Evolutionary conservation across 2,888 invertebrate species (phyloP).

Genomic region (Melieria crassipennis): DNA sequence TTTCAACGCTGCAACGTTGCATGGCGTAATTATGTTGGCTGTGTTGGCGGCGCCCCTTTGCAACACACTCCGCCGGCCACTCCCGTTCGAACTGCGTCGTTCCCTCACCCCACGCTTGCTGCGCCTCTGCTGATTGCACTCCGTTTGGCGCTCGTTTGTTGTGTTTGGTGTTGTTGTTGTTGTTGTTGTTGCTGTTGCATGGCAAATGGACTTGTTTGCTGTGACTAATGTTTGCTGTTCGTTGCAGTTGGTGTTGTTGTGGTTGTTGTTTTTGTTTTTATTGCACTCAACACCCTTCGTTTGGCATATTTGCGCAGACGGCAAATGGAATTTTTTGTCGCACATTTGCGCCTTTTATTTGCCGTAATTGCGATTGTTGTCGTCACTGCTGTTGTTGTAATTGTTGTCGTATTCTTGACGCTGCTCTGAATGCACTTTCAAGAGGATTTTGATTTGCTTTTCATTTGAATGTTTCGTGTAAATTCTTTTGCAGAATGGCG

Average conservation of each 20-base stretch:
- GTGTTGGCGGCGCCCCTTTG: too few relatives aligned
- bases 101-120: too few relatives aligned
- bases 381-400: slow-evolving; percentile 16
- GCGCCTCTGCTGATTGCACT: too few relatives aligned
- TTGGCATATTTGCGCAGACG: not conserved
- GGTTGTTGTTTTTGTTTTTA: too few relatives aligned
- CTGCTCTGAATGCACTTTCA: slow-evolving; percentile 36
- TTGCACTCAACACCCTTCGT: too few relatives aligned
- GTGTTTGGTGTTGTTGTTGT: too few relatives aligned
- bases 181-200: slow-evolving; percentile 3
- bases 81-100: too few relatives aligned
- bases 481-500: too few relatives aligned
- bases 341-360: slow-evolving; percentile 3
- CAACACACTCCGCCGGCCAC: too few relatives aligned
- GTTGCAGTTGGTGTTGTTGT: not conserved
- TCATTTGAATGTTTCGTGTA: slow-evolving; percentile 25
- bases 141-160: too few relatives aligned
- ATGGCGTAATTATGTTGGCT: too few relatives aligned
- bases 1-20: not conserved
- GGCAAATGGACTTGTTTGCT: slow-evolving; percentile 11
- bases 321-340: slow-evolving; percentile 4
- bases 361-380: slow-evolving; percentile 16
- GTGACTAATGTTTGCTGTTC: slow-evolving; percentile 27
- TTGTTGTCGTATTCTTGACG: not conserved
- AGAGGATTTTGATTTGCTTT: slow-evolving; percentile 32